phyloP scores from a whole-genome alignment of 2,113 vertebrate species.

The Axis porcinus region DNA sequence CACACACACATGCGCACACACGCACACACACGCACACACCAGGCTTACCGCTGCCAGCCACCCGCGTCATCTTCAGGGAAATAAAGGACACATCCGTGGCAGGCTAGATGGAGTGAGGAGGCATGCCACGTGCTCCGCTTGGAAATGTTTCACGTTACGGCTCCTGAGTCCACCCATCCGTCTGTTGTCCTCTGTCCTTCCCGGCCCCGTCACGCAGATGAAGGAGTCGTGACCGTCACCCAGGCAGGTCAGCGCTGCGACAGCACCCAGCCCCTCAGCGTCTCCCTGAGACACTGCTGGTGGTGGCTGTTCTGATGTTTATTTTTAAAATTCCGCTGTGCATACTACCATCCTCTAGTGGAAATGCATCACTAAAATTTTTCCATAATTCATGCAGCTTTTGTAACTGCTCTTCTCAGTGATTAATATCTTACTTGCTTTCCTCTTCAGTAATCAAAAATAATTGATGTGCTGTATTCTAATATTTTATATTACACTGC shows the following conservation, averaged over 20 bases:
- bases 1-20: accelerated
- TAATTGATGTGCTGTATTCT: not conserved
- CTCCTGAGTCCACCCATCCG: not conserved
- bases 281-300: not conserved
- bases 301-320: not conserved
- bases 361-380: not conserved
- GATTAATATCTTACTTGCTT: not conserved
- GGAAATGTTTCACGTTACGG: not conserved
- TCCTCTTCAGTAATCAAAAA: not conserved
- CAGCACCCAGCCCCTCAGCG: not conserved
- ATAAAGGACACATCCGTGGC: not conserved
- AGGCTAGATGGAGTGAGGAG: not conserved
- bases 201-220: not conserved
- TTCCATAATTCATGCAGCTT: not conserved
- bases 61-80: not conserved
- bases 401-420: not conserved
- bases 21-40: accelerated
- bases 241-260: not conserved
- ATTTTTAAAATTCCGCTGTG: not conserved
- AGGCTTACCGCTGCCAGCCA: not conserved
- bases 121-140: not conserved
- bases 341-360: not conserved
- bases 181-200: not conserved
- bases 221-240: not conserved
- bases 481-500: not conserved